Evolutionary conservation across 2,888 invertebrate species (phyloP), one percentile per base, ranked within the genome.

Genomic region (Agrochola litura): DNA sequence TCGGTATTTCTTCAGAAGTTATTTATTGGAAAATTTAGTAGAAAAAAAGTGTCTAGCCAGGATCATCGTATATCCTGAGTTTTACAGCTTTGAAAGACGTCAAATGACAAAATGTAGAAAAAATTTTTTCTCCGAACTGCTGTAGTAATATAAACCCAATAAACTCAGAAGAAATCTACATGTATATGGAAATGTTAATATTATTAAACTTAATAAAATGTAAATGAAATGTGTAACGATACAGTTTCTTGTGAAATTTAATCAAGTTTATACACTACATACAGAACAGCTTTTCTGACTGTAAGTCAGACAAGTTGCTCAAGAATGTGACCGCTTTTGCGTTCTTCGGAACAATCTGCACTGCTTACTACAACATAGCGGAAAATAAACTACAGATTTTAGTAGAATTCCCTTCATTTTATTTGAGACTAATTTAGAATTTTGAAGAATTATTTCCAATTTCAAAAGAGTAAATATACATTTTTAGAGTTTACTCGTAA

Each of bases 291-390:
- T 54, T 76, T 67, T 68, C 37, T 60, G 76, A 71, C 67, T 30
- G 4, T 9, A 60, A 60, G 9, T 30, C 60, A 9, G 19, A 19
- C 19, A 56, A 41, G 68, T n/a, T 68, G n/a, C 16, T 68, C 69
- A 2, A 63, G 14, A 73, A 83, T 65, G 65, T 77, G 63, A 78
- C 76, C 43, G 30, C 77, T 76, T 77, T 77, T 68, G 60, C 56
- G 43, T 73, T 63, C 46, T 65, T 70, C 14, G 60, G 19, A 68
- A 73, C 43, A 76, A 75, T 70, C 74, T 77, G 49, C 58, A 64
- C 37, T 49, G 56, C 63, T 82, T 60, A 76, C 41, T 69, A 80
- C n/a, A 64, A 25, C 22, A 30, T 41, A 54, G 12, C 22, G 16
- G 41, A 41, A 75, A 69, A 73, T 70, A 63, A 73, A 64, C 56